Evolutionary conservation across 2,888 invertebrate genomes (phyloP), one percentile per base, ranked within the genome.

Genomic region (Seira ritae): DNA sequence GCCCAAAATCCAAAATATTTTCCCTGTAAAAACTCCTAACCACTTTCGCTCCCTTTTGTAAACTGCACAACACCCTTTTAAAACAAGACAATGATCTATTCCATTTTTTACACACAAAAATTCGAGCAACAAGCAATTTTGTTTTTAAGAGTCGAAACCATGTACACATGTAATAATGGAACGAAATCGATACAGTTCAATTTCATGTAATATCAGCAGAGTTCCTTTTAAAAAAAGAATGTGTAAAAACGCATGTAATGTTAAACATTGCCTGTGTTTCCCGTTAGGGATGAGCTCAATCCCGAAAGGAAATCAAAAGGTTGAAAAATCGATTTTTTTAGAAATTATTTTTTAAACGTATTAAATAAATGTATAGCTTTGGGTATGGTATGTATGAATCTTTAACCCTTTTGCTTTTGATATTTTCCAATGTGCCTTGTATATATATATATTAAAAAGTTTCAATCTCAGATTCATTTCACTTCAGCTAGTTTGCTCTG

Each of bases 1-100:
- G 15, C 55, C 55, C 55, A 8, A 17, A n/a, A 55, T 55, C 15
- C 55, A 55, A 55, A 55, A 55, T 55, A 55, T 55, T 55, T 55
- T 55, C 3, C 42, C 15, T 8, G 55, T 8, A 55, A 55, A 12
- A 55, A n/a, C 55, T 55, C 15, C 17, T 3, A 55, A n/a, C 55
- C 55, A 55, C 1, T 17, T 17, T 12, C 12, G 15, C 17, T 17
- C 55, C 55, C 55, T 31, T 31, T 55, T 55, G 55, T 55, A 55
- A 55, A 55, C 55, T 55, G 8, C 8, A 31, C n/a, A n/a, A n/a
- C 17, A 17, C 17, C 55, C 55, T 17, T 55, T 55, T 55, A 55
- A 55, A 55, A 55, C 55, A 55, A 55, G 55, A 55, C 55, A 55
- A 55, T 55, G 55, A 55, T 55, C 15, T 55, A 55, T 55, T 55